Conservation (phyloP, 2,113 vertebrate genomes). For the Crocuta crocuta region DNA sequence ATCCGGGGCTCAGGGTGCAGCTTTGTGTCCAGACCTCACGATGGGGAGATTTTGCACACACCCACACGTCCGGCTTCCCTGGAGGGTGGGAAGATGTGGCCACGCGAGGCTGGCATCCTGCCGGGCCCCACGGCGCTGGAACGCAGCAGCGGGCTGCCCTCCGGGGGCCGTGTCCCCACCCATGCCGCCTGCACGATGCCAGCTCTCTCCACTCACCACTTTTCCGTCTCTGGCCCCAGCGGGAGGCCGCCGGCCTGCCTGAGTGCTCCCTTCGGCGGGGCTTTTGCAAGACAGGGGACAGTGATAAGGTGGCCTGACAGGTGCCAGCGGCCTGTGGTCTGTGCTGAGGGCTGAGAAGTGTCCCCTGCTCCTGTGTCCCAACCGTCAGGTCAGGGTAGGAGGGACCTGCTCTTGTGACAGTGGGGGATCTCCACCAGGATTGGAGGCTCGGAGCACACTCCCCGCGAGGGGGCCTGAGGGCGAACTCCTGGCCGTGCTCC, state of each 20-base stretch:
- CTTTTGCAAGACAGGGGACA: not conserved
- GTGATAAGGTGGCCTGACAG: too few species aligned
- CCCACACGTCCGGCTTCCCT: not conserved
- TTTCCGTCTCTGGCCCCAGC: not conserved
- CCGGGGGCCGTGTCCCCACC: accelerated
- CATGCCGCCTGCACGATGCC: not conserved
- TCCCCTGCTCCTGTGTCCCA: not conserved
- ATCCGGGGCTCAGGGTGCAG: not conserved
- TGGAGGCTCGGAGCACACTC: not conserved
- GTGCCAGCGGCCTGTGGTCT: too few species aligned
- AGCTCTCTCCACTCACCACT: not conserved
- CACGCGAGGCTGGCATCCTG: accelerated
- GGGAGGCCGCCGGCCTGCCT: not conserved
- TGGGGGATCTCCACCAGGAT: not conserved
- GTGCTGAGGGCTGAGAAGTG: not conserved
- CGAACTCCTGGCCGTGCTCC: not conserved
- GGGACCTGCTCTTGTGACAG: not conserved
- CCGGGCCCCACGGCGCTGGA: not conserved
- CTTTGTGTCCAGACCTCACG: not conserved
- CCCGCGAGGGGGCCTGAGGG: not conserved
- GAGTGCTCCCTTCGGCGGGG: not conserved
- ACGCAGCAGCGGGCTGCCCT: not conserved
- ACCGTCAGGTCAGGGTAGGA: not conserved
- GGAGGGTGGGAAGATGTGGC: accelerated
- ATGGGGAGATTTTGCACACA: not conserved